These are phyloP conservation scores for Xiphophorus hellerii DNA, from an alignment of 2,113 vertebrate genomes.

Conservation along the genomic window DNA sequence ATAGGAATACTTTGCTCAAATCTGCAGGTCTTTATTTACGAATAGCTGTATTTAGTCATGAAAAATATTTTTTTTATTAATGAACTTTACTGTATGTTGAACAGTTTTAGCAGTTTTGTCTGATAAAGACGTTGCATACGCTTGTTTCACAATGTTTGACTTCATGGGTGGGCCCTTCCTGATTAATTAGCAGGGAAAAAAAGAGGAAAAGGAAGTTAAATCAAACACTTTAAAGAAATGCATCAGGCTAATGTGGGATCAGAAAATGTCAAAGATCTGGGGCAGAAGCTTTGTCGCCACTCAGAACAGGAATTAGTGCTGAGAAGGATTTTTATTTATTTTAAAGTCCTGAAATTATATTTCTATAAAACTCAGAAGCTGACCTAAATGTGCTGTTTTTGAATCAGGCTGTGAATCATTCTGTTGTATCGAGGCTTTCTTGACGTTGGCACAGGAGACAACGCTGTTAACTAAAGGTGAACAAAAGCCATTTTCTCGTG, in stretches of 20 bases:
- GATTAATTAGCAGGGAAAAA: neutral
- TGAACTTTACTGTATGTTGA: neutral
- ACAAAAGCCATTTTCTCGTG: neutral
- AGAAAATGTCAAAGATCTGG: neutral
- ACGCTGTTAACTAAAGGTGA: neutral
- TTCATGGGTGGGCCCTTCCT: slow-evolving; percentile 36
- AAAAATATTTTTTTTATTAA: neutral
- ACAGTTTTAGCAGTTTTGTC: slow-evolving; percentile 4
- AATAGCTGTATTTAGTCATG: slow-evolving; percentile 6
- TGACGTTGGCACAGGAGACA: too few species aligned
- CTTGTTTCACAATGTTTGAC: neutral
- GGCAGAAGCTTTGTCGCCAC: neutral
- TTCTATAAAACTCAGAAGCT: too few species aligned
- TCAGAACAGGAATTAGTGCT: neutral
- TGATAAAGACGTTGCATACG: neutral
- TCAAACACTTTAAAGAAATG: neutral
- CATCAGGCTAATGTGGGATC: neutral
- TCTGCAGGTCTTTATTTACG: neutral
- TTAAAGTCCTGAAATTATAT: too few species aligned
- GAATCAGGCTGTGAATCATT: too few species aligned
- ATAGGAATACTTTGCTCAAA: neutral
- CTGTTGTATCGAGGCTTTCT: too few species aligned
- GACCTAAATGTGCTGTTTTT: too few species aligned
- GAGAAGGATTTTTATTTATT: neutral
- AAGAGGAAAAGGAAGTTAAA: slow-evolving; percentile 9